phyloP scores from a whole-genome alignment of 2,113 vertebrate species.

The Asarcornis scutulata region DNA sequence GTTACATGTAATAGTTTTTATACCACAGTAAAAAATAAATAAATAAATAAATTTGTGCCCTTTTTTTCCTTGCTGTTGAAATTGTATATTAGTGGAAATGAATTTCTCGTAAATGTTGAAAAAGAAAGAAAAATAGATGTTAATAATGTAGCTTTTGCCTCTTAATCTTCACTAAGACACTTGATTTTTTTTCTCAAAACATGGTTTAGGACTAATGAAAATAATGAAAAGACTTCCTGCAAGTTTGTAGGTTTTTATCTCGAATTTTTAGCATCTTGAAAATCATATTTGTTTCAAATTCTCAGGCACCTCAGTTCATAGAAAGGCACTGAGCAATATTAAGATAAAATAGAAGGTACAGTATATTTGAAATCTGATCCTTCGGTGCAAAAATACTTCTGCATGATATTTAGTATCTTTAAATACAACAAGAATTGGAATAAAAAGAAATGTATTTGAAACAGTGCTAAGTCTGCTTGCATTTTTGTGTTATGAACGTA shows the following conservation, averaged over 20 bases:
- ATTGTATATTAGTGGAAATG: not conserved
- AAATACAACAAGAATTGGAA: not conserved
- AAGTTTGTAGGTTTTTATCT: not conserved
- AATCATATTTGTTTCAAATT: constrained; percentile 29
- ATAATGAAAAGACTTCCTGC: not conserved
- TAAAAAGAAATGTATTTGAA: not conserved
- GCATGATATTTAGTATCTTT: not conserved
- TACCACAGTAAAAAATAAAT: not conserved
- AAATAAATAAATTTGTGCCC: not conserved
- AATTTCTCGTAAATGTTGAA: not conserved
- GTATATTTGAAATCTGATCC: not conserved
- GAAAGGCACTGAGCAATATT: constrained; percentile 16
- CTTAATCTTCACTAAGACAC: not conserved
- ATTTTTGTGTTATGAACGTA: not conserved
- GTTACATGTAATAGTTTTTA: not conserved
- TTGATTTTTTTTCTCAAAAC: not conserved
- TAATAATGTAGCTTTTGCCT: not conserved
- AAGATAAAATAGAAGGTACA: constrained; percentile 8
- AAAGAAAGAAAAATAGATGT: not conserved
- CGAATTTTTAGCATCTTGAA: constrained; percentile 27
- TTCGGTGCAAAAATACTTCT: not conserved
- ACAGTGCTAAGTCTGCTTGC: not conserved
- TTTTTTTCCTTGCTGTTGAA: not conserved
- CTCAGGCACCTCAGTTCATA: constrained; percentile 21
- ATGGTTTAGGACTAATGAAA: not conserved